Percentiles rank a stretch among this genome's conserved stretches.
Conservation (phyloP, 1,140 invertebrate genomes). For the Gryllus bimaculatus region DNA sequence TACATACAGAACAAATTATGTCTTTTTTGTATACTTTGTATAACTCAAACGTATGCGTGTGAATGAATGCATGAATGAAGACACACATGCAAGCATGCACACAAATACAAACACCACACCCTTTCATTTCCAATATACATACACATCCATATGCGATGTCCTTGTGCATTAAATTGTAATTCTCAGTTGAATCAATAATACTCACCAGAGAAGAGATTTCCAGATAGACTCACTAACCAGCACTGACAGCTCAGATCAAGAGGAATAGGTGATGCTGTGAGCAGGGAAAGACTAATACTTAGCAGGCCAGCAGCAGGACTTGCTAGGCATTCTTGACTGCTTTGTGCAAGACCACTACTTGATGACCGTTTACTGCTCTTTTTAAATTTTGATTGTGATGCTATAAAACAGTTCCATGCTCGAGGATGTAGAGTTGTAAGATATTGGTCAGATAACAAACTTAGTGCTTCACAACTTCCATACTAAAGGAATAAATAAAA, state of each 20-base stretch:
- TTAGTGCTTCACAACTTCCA: conserved; percentile 45
- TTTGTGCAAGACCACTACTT: background rate
- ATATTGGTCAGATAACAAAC: conserved; percentile 38
- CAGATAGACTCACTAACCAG: conserved; percentile 48
- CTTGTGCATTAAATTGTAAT: too few species aligned
- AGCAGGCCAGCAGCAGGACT: conserved; percentile 20
- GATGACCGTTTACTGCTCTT: background rate
- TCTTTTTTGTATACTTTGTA: too few species aligned
- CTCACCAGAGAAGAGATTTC: conserved; percentile 54
- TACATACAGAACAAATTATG: too few species aligned
- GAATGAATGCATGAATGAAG: too few species aligned
- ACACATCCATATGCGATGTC: too few species aligned
- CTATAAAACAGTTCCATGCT: conserved; percentile 39
- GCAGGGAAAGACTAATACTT: conserved; percentile 27
- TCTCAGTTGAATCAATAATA: background rate
- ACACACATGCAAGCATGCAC: too few species aligned
- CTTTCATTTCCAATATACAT: too few species aligned
- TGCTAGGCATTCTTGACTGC: background rate
- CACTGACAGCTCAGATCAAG: conserved; percentile 54
- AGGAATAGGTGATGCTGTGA: conserved; percentile 46
- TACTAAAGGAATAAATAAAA: conserved; percentile 29
- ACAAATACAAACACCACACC: too few species aligned
- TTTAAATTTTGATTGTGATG: background rate
- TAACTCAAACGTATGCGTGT: too few species aligned
- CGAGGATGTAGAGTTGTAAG: conserved; percentile 39